Evolutionary conservation across 2,113 vertebrate genomes (phyloP).

Genomic region (Rattus norvegicus): GRCr8 NC_086035.1:17513001-17513500

Average conservation of each 20-base stretch:
- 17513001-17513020: neutral
- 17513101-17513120: neutral
- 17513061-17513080: neutral
- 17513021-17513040: neutral
- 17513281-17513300: neutral
- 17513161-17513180: neutral
- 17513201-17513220: neutral
- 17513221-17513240: neutral
- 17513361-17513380: neutral
- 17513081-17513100: neutral
- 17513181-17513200: neutral
- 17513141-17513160: neutral
- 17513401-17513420: too few relatives aligned
- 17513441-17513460: neutral
- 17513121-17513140: neutral
- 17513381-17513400: neutral
- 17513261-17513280: neutral
- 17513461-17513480: neutral
- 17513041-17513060: neutral
- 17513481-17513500: neutral
- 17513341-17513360: too few relatives aligned
- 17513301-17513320: neutral
- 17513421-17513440: neutral
- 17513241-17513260: neutral
- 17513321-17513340: neutral